Evolutionary conservation across 2,797 vertebrate genomes (phyloP).

Genomic region (Gymnopithys bicolor): DNA sequence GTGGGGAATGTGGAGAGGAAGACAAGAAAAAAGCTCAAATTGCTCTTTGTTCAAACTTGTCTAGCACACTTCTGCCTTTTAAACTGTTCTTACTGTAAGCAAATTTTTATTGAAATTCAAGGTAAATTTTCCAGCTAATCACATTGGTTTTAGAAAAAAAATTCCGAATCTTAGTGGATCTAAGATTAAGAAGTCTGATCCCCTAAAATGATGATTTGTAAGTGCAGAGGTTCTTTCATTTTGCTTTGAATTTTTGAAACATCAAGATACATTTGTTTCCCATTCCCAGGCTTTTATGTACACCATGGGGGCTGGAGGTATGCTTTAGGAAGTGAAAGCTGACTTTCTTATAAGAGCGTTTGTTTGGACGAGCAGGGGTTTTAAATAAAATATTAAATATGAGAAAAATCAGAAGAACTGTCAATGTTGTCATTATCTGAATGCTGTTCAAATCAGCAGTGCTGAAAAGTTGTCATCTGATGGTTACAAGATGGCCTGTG

Average conservation of each 20-base stretch:
- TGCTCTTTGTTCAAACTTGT: background rate
- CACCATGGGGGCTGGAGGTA: background rate
- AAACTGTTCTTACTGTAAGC: background rate
- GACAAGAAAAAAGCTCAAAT: background rate
- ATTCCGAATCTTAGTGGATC: background rate
- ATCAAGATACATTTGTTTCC: background rate
- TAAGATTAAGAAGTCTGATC: background rate
- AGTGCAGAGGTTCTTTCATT: background rate
- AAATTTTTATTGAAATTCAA: background rate
- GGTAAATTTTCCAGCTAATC: background rate
- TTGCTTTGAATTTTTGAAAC: conserved; percentile 5
- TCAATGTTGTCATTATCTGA: background rate
- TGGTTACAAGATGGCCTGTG: conserved; percentile 4
- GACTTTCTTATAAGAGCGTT: background rate
- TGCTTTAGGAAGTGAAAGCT: background rate
- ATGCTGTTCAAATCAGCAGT: background rate
- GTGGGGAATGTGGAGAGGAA: accelerated
- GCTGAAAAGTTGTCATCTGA: conserved; percentile 34
- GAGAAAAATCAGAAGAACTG: conserved; percentile 29
- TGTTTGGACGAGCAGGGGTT: background rate
- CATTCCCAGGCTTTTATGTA: background rate
- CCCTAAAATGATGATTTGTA: background rate
- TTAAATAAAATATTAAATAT: conserved; percentile 44
- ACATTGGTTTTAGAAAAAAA: background rate
- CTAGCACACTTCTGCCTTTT: background rate